Conservation (phyloP, 1,140 invertebrate genomes). For the Cataglyphis hispanica region DNA sequence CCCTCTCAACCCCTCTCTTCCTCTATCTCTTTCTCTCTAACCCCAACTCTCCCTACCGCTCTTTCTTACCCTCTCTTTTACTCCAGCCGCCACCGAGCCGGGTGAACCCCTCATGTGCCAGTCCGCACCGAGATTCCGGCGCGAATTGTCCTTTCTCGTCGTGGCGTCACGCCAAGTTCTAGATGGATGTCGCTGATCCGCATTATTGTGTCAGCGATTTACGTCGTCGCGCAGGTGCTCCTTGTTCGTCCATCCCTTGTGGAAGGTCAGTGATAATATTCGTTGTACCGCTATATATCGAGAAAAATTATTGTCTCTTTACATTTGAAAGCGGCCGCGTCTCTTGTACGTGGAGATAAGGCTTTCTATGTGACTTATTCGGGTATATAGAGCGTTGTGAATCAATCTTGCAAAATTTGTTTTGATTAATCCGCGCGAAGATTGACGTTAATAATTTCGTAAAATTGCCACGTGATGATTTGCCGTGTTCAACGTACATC, state of each 20-base stretch:
- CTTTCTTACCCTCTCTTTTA: conserved; percentile 69
- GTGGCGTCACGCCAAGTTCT: conserved; percentile 80
- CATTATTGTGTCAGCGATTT: conserved; percentile 76
- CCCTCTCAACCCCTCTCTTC: conserved; percentile 16
- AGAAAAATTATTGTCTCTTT: conserved; percentile 31
- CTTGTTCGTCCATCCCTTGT: conserved; percentile 69
- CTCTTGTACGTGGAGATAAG: conserved; percentile 25
- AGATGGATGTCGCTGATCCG: conserved; percentile 85
- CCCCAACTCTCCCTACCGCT: conserved; percentile 24
- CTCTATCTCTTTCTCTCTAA: conserved; percentile 8
- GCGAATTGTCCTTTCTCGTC: conserved; percentile 80
- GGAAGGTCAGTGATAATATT: conserved; percentile 80
- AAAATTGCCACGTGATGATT: conserved; percentile 4
- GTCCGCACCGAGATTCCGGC: conserved; percentile 83
- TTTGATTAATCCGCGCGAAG: background rate
- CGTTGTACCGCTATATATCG: background rate
- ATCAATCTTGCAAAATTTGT: conserved; percentile 3
- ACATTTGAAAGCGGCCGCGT: conserved; percentile 20
- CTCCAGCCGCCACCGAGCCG: conserved; percentile 66
- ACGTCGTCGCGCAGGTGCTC: conserved; percentile 76
- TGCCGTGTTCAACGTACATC: background rate
- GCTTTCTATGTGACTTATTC: conserved; percentile 7
- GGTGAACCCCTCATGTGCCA: conserved; percentile 75
- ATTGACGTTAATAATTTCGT: conserved; percentile 34
- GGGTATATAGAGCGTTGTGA: background rate